Conservation (phyloP, 2,888 invertebrate genomes). For the Geotrupes spiniger region DNA sequence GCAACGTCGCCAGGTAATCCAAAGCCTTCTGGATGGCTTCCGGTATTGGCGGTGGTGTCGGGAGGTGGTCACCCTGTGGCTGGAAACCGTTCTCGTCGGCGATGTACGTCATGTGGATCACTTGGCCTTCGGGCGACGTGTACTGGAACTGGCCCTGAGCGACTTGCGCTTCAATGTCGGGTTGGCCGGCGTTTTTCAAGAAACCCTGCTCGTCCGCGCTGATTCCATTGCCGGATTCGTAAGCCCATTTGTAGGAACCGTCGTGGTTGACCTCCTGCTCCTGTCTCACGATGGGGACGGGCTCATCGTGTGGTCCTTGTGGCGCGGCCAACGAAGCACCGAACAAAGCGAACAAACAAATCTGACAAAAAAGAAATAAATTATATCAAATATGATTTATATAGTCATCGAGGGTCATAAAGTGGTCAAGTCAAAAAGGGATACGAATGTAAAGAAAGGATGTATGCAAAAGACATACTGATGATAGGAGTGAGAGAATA, state of each 20-base stretch:
- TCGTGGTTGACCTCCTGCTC: conserved; percentile 68
- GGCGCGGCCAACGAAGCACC: conserved; percentile 33
- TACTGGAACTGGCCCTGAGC: conserved; percentile 59
- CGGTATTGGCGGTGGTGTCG: conserved; percentile 68
- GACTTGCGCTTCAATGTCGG: conserved; percentile 56
- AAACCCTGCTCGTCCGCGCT: conserved; percentile 58
- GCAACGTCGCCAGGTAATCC: conserved; percentile 64
- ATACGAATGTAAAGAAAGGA: no score
- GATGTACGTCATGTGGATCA: conserved; percentile 56
- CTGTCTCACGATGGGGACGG: conserved; percentile 64
- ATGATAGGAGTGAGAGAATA: no score
- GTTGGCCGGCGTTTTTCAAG: conserved; percentile 56
- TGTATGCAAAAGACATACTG: no score
- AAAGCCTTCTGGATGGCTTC: conserved; percentile 65
- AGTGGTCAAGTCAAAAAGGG: no score
- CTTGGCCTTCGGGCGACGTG: conserved; percentile 56
- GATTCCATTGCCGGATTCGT: conserved; percentile 61
- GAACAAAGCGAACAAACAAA: conserved; percentile 21
- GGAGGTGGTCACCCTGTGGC: conserved; percentile 60
- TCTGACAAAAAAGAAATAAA: neutral
- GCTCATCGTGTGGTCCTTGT: conserved; percentile 53
- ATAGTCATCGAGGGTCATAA: no score
- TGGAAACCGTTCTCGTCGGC: conserved; percentile 72
- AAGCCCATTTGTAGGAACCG: conserved; percentile 62
- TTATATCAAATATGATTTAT: no score